These are phyloP conservation scores for Pimephales promelas DNA, from an alignment of 2,113 vertebrate genomes.

Conservation along the genomic window DNA sequence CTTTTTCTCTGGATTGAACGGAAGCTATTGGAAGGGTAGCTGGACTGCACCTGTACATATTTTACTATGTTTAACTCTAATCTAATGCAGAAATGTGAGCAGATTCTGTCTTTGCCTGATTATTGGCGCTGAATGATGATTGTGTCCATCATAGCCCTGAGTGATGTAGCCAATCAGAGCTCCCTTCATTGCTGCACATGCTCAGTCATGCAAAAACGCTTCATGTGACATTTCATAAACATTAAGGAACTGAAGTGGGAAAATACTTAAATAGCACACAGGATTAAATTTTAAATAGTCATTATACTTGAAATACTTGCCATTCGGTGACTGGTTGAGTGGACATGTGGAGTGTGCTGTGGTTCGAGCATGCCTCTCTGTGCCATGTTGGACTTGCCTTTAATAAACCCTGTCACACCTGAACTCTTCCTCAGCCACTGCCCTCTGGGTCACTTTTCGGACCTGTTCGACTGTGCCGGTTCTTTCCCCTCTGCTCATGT, in stretches of 20 bases:
- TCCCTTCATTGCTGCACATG: background rate
- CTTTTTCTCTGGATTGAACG: background rate
- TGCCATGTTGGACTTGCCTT: constrained; percentile 37
- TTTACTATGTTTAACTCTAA: background rate
- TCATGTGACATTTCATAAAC: constrained; percentile 9
- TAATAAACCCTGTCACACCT: background rate
- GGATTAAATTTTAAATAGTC: constrained; percentile 3
- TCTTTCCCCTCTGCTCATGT: constrained; percentile 23
- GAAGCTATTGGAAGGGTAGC: background rate
- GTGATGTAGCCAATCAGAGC: constrained; percentile 18
- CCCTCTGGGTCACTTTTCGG: constrained; percentile 32
- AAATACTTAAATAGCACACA: constrained; percentile 26
- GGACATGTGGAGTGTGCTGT: constrained; percentile 18
- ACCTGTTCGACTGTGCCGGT: background rate
- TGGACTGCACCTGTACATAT: background rate
- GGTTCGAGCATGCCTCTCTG: constrained; percentile 36
- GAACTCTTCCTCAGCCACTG: background rate
- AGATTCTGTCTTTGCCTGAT: background rate
- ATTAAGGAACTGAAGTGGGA: constrained; percentile 9
- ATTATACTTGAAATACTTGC: constrained; percentile 24
- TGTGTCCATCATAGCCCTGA: background rate
- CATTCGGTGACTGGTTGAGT: constrained; percentile 31
- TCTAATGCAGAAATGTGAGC: background rate
- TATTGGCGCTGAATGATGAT: constrained; percentile 6
- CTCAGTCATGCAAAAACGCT: constrained; percentile 5